These are phyloP conservation scores for Urocitellus parryii DNA, from an alignment of 2,113 vertebrate species.

Conservation along the genomic window DNA sequence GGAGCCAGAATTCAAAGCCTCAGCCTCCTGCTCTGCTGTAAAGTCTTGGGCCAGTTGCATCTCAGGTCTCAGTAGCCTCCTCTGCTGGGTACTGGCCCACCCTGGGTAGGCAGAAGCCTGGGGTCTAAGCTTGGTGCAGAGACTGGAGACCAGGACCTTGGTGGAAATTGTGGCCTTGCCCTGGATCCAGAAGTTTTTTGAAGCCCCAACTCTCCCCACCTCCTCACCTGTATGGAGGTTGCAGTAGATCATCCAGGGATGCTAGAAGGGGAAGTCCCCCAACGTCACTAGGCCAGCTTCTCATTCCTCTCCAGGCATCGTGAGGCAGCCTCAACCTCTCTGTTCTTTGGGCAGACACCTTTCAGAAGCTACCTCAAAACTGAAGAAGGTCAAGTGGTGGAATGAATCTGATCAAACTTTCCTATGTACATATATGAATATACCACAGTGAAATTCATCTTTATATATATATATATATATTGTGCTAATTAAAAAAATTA, in stretches of 20 bases:
- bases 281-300: not conserved
- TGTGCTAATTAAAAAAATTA: too few species aligned
- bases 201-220: not conserved
- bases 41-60: accelerated
- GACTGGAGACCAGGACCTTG: not conserved
- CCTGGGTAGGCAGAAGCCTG: not conserved
- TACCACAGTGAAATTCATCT: too few species aligned
- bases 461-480: too few species aligned
- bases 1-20: not conserved
- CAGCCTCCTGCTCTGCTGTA: not conserved
- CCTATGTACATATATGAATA: too few species aligned
- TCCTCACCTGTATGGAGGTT: not conserved
- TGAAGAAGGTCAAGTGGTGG: not conserved
- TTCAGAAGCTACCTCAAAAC: not conserved
- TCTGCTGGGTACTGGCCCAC: not conserved
- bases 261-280: not conserved
- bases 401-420: too few species aligned
- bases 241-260: not conserved
- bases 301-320: not conserved
- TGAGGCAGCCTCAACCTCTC: not conserved
- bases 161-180: not conserved
- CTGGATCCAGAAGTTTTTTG: not conserved
- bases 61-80: not conserved
- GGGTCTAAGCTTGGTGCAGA: not conserved
- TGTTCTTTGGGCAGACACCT: not conserved